These are phyloP conservation scores for Merodon equestris DNA, from an alignment of 2,888 invertebrate genomes.

Conservation along the genomic window DNA sequence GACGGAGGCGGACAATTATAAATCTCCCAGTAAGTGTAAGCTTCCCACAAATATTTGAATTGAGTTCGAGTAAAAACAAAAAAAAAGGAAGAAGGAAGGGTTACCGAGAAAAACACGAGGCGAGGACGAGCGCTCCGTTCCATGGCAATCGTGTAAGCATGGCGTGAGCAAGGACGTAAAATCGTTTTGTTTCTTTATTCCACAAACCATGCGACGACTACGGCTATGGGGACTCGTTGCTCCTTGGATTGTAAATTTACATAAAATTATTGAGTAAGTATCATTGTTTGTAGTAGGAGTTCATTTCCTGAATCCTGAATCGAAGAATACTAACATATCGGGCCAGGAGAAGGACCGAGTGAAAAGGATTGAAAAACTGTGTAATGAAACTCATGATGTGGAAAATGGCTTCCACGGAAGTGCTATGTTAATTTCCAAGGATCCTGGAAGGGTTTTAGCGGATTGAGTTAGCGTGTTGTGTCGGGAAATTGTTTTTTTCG, in stretches of 20 bases:
- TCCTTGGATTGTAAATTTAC: constrained; percentile 29
- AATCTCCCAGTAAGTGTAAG: constrained; percentile 46
- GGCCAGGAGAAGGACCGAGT: too few species aligned
- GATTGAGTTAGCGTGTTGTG: too few species aligned
- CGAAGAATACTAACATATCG: constrained; percentile 1
- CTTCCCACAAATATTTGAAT: constrained; percentile 9
- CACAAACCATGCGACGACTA: constrained; percentile 31
- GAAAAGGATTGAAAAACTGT: constrained; percentile 32
- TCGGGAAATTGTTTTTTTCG: too few species aligned
- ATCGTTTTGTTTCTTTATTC: constrained; percentile 44
- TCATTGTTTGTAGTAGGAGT: constrained; percentile 7
- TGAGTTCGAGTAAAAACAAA: neutral
- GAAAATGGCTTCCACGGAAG: constrained; percentile 46
- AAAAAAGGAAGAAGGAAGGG: constrained; percentile 25
- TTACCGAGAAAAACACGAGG: constrained; percentile 12
- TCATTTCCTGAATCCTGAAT: constrained; percentile 15
- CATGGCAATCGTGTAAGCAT: neutral
- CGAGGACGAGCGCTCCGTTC: neutral
- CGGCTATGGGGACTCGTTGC: neutral
- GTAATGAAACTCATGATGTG: constrained; percentile 44
- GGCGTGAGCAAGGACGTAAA: constrained; percentile 1
- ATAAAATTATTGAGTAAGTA: constrained; percentile 37
- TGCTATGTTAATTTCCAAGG: constrained; percentile 40
- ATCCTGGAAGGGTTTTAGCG: neutral
- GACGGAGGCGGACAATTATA: constrained; percentile 46